Conservation (phyloP, 2,888 invertebrate genomes). For the Drosophila anomalata region DNA sequence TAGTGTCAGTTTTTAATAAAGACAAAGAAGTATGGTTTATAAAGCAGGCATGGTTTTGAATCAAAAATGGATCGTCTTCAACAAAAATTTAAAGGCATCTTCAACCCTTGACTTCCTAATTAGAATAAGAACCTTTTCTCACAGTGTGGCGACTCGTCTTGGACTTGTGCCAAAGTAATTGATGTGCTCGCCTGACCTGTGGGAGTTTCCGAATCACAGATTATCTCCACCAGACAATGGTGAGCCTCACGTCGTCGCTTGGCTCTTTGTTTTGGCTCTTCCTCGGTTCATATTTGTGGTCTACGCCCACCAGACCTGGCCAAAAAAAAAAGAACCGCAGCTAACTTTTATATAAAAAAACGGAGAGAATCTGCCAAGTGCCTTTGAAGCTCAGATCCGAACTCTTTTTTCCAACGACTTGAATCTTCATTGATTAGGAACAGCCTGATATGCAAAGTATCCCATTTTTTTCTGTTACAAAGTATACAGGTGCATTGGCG, state of each 20-base stretch:
- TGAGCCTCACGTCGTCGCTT: slow-evolving; percentile 72
- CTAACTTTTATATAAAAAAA: background rate
- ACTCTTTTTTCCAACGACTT: background rate
- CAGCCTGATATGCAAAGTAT: slow-evolving; percentile 31
- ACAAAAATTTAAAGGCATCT: no score
- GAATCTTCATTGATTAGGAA: slow-evolving; percentile 28
- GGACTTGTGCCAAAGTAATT: slow-evolving; percentile 82
- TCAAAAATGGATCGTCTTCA: no score
- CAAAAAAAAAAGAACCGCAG: slow-evolving; percentile 20
- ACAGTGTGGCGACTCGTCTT: slow-evolving; percentile 34
- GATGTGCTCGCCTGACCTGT: slow-evolving; percentile 82
- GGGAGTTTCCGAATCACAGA: slow-evolving; percentile 82
- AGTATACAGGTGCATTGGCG: slow-evolving; percentile 38
- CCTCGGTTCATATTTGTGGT: slow-evolving; percentile 26
- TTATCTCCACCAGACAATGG: slow-evolving; percentile 82
- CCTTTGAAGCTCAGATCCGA: background rate
- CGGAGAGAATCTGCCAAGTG: background rate
- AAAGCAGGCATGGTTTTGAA: no score
- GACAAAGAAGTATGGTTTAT: no score
- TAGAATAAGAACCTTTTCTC: background rate
- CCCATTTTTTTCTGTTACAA: background rate
- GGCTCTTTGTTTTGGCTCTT: slow-evolving; percentile 35
- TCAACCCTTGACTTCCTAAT: background rate
- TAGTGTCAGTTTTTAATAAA: no score
- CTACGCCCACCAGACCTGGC: slow-evolving; percentile 46